phyloP scores from a whole-genome alignment of 2,888 invertebrate species.

The Podabrus alpinus region DNA sequence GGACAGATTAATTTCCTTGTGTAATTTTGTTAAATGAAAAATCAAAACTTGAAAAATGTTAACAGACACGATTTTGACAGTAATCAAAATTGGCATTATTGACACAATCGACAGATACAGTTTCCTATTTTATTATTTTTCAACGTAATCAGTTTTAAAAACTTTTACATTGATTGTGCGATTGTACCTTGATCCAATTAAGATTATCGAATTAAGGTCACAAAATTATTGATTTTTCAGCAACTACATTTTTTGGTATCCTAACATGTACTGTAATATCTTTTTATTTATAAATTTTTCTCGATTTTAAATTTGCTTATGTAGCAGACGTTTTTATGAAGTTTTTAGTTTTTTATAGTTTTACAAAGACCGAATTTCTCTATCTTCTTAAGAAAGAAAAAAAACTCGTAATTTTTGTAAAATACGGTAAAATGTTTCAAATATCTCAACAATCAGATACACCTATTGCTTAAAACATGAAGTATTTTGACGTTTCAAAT shows the following conservation, averaged over 20 bases:
- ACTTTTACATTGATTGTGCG: not conserved
- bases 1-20: not conserved
- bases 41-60: not conserved
- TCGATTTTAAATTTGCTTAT: not conserved
- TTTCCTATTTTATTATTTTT: not conserved
- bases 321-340: not conserved
- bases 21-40: not conserved
- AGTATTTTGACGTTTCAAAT: not conserved
- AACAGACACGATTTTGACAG: slow-evolving; percentile 33
- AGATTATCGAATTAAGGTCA: not conserved
- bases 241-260: not conserved
- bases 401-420: not conserved
- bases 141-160: not conserved
- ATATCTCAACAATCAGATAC: not conserved
- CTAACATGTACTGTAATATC: not conserved
- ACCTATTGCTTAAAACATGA: not conserved
- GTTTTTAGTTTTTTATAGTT: not conserved
- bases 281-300: not conserved
- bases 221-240: not conserved
- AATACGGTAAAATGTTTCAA: not conserved
- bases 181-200: not conserved
- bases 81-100: slow-evolving; percentile 28
- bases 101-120: not conserved
- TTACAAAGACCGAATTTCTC: not conserved
- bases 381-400: not conserved